A percentile compares a stretch with the other conserved stretches of the same genome.
These are phyloP conservation scores for Chirona hameri DNA, from an alignment of 2,888 invertebrate genomes.

Conservation along the genomic window DNA sequence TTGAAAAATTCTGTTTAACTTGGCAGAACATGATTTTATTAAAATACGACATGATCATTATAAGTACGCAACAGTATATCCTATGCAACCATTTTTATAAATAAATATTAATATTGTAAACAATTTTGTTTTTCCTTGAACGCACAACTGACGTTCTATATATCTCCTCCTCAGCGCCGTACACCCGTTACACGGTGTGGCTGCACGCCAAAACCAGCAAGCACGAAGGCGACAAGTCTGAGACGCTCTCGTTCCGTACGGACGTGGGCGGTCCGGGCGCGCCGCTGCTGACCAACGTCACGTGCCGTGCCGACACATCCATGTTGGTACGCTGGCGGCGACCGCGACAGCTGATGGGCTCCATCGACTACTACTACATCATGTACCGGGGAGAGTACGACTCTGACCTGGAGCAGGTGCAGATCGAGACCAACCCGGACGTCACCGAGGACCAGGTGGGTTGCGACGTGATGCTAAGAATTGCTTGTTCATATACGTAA, in stretches of 20 bases:
- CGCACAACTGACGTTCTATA: too few relatives aligned
- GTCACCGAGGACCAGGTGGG: not conserved
- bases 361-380: constrained; percentile 73
- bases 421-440: not conserved
- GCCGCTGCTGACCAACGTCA: constrained; percentile 75
- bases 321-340: constrained; percentile 79
- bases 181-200: constrained; percentile 79
- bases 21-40: too few relatives aligned
- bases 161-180: constrained; percentile 61
- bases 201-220: constrained; percentile 74
- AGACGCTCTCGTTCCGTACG: constrained; percentile 67
- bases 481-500: too few relatives aligned
- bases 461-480: too few relatives aligned
- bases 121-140: too few relatives aligned
- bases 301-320: constrained; percentile 72
- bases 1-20: too few relatives aligned
- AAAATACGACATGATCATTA: too few relatives aligned
- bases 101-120: too few relatives aligned
- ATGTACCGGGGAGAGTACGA: constrained; percentile 53
- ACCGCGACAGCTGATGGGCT: constrained; percentile 69
- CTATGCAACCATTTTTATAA: too few relatives aligned
- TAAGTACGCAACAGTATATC: too few relatives aligned
- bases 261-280: constrained; percentile 75
- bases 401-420: not conserved
- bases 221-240: constrained; percentile 71